These are phyloP conservation scores for Myocastor coypus DNA, from an alignment of 2,113 vertebrate genomes.

Conservation along the genomic window DNA sequence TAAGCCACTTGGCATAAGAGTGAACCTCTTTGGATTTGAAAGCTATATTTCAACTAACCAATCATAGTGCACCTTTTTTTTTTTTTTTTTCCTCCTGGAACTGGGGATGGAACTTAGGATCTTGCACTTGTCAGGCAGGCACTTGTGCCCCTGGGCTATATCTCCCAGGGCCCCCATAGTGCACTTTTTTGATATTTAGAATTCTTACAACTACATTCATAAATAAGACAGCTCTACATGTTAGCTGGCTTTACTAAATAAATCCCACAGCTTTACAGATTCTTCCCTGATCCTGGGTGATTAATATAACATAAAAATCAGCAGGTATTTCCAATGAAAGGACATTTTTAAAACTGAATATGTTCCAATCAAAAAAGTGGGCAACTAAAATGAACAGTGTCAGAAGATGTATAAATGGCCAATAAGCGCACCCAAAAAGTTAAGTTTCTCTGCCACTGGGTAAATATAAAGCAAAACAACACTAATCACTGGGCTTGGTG, in stretches of 20 bases:
- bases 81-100: too few species aligned
- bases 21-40: not conserved
- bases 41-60: not conserved
- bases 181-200: not conserved
- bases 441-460: not conserved
- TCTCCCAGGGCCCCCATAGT: not conserved
- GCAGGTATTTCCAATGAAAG: not conserved
- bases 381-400: not conserved
- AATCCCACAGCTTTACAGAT: not conserved
- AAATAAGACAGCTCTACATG: not conserved
- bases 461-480: not conserved
- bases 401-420: not conserved
- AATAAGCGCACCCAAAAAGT: not conserved
- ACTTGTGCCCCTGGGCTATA: too few species aligned
- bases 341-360: not conserved
- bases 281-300: not conserved
- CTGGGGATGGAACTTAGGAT: too few species aligned
- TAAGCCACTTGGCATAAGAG: not conserved
- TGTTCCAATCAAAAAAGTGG: not conserved
- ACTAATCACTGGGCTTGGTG: not conserved
- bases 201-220: slow-evolving; percentile 13
- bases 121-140: too few species aligned
- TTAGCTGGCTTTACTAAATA: not conserved
- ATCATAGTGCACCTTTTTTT: too few species aligned
- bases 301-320: not conserved